A percentile compares a stretch with the other conserved stretches of the same genome.
phyloP scores from a whole-genome alignment of 2,113 vertebrate species.

The Pseudopodoces humilis region DNA sequence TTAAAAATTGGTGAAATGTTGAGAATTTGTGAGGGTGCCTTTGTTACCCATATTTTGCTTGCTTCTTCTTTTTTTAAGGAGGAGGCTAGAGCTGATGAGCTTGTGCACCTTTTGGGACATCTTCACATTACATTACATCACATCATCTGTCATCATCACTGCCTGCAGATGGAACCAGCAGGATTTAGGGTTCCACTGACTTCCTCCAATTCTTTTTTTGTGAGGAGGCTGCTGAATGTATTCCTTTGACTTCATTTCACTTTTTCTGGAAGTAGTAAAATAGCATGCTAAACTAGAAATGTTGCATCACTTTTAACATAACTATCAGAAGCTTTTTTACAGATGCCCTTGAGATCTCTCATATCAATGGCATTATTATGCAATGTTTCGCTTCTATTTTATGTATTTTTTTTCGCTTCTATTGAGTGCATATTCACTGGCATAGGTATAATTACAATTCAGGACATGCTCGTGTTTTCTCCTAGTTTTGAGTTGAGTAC shows the following conservation, averaged over 20 bases:
- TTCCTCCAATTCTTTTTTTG: not conserved
- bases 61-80: not conserved
- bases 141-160: not conserved
- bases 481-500: not conserved
- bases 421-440: not conserved
- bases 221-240: not conserved
- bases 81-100: not conserved
- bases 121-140: not conserved
- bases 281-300: not conserved
- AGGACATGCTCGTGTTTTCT: not conserved
- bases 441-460: not conserved
- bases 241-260: not conserved
- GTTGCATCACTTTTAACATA: not conserved
- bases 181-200: not conserved
- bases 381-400: not conserved
- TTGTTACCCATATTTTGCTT: not conserved
- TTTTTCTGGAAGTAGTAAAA: not conserved
- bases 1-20: not conserved
- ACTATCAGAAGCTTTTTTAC: not conserved
- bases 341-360: not conserved
- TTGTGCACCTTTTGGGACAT: not conserved
- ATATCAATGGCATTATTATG: not conserved
- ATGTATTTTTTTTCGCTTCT: no score
- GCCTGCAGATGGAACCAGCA: not conserved
- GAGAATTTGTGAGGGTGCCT: not conserved